These are phyloP conservation scores for Nasonia vitripennis DNA, from an alignment of 1,140 invertebrate species.

Conservation along the genomic window DNA sequence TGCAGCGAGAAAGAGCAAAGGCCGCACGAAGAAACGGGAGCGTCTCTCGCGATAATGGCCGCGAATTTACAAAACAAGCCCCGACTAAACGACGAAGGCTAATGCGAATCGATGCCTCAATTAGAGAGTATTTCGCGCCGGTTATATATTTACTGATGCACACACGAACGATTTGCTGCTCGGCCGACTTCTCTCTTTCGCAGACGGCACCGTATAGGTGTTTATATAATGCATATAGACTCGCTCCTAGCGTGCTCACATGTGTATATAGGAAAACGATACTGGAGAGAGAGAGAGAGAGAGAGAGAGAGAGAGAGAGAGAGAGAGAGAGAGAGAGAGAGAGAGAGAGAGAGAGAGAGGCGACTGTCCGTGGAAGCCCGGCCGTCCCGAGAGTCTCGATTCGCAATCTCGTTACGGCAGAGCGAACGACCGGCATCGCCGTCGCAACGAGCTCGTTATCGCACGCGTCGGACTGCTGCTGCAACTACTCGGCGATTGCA, in stretches of 20 bases:
- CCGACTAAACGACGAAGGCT: not conserved
- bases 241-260: not conserved
- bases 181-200: not conserved
- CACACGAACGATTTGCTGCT: not conserved
- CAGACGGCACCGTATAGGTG: not conserved
- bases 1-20: not conserved
- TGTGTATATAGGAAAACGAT: not conserved
- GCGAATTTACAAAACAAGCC: not conserved
- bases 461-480: not conserved
- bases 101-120: not conserved
- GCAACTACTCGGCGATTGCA: not conserved
- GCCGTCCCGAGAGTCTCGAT: not conserved
- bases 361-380: not conserved
- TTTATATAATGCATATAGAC: not conserved
- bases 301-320: slow-evolving; percentile 12
- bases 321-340: slow-evolving; percentile 24
- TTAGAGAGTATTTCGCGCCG: not conserved
- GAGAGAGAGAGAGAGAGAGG: slow-evolving; percentile 11
- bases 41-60: not conserved
- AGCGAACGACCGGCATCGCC: not conserved
- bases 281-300: slow-evolving; percentile 5
- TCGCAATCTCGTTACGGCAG: not conserved
- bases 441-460: not conserved
- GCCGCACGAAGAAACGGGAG: not conserved
- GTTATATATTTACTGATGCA: not conserved